Evolutionary conservation across 2,113 vertebrate species (phyloP).

Genomic region (Poeciliopsis retropinna): DNA sequence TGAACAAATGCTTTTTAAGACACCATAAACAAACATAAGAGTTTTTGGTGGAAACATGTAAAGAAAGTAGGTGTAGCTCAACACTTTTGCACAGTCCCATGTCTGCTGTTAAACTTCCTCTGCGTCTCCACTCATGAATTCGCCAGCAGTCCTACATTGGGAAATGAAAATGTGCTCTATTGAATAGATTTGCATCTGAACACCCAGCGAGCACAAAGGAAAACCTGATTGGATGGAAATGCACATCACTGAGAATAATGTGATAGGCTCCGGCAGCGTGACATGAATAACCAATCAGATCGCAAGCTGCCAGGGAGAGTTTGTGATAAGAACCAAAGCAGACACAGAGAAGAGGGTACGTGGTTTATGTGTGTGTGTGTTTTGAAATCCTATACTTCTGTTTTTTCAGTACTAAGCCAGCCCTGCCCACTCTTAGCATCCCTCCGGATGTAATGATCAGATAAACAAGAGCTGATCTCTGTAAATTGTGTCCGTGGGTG

Average conservation of each 20-base stretch:
- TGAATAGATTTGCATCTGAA: slow-evolving; percentile 79
- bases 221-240: slow-evolving; percentile 78
- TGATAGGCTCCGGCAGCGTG: slow-evolving; percentile 66
- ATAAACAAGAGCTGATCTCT: slow-evolving; percentile 24
- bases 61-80: neutral
- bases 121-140: slow-evolving; percentile 58
- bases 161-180: slow-evolving; percentile 77
- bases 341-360: slow-evolving; percentile 36
- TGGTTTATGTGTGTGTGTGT: slow-evolving; percentile 7
- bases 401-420: slow-evolving; percentile 10
- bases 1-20: neutral
- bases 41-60: neutral
- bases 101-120: slow-evolving; percentile 55
- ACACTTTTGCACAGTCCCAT: neutral
- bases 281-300: slow-evolving; percentile 78
- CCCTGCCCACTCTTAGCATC: slow-evolving; percentile 44
- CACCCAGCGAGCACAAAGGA: slow-evolving; percentile 71
- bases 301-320: slow-evolving; percentile 54
- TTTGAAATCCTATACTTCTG: slow-evolving; percentile 46
- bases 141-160: slow-evolving; percentile 54
- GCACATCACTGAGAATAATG: slow-evolving; percentile 72
- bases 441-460: slow-evolving; percentile 25
- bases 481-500: slow-evolving; percentile 28
- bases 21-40: neutral
- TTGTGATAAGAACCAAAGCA: slow-evolving; percentile 61